Evolutionary conservation across 2,888 invertebrate species (phyloP).

Genomic region (Ormyrus rosae): DNA sequence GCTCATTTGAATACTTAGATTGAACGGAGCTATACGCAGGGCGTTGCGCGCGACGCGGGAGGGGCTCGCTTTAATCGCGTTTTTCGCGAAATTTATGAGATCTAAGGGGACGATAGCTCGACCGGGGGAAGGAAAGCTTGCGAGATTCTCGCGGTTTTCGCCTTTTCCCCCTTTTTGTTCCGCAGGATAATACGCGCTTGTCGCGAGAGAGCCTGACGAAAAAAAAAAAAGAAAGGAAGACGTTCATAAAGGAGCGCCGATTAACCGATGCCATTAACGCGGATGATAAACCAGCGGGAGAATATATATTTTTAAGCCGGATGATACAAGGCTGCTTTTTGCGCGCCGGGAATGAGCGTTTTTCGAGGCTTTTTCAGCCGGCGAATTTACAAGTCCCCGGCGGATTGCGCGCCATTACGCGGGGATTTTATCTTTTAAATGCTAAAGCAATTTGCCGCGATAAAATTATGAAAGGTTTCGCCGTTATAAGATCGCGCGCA

Average conservation of each 20-base stretch:
- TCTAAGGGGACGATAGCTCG: constrained; percentile 68
- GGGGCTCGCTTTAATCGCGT: constrained; percentile 73
- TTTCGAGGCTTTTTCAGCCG: neutral
- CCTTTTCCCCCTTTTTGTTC: neutral
- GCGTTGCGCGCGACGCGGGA: constrained; percentile 52
- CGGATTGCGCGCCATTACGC: constrained; percentile 23
- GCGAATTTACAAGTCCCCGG: constrained; percentile 40
- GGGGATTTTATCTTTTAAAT: constrained; percentile 43
- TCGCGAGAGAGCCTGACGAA: neutral
- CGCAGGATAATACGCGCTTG: neutral
- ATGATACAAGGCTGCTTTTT: neutral
- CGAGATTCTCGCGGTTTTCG: neutral
- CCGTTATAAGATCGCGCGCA: constrained; percentile 14
- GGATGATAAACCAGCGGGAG: constrained; percentile 17
- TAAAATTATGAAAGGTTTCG: constrained; percentile 29
- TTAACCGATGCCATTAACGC: constrained; percentile 31
- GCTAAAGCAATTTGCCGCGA: constrained; percentile 32
- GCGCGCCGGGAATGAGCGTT: neutral
- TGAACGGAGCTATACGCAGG: constrained; percentile 65
- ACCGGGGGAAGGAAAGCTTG: neutral
- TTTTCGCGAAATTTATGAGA: constrained; percentile 75
- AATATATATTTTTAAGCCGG: neutral
- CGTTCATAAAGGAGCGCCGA: constrained; percentile 11
- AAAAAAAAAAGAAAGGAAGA: constrained; percentile 31
- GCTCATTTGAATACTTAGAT: constrained; percentile 76